Conservation (phyloP, 2,797 vertebrate genomes). For the Lutjanus campechanus region DNA sequence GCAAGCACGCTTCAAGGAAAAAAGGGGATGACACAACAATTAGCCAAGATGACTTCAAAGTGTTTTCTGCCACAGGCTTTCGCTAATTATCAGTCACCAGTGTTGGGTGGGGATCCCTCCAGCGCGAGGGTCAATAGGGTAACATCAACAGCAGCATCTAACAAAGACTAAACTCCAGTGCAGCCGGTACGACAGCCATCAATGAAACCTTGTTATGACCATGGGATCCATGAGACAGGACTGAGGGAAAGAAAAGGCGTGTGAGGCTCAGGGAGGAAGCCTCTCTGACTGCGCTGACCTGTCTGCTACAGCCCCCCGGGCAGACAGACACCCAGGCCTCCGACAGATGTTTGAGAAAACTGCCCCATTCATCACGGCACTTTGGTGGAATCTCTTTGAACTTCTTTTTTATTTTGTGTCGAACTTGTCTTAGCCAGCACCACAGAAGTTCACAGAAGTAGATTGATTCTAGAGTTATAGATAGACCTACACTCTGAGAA, state of each 20-base stretch:
- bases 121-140: slow-evolving; percentile 64
- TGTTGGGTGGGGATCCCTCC: slow-evolving; percentile 63
- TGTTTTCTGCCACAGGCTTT: slow-evolving; percentile 53
- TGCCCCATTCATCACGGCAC: slow-evolving; percentile 72
- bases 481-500: background rate
- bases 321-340: slow-evolving; percentile 65
- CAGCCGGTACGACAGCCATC: slow-evolving; percentile 48
- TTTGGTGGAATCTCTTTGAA: slow-evolving; percentile 78
- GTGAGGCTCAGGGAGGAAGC: slow-evolving; percentile 64
- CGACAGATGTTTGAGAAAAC: slow-evolving; percentile 77
- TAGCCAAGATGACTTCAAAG: slow-evolving; percentile 72
- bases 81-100: slow-evolving; percentile 62
- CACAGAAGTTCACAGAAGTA: slow-evolving; percentile 1
- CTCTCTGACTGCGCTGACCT: slow-evolving; percentile 71
- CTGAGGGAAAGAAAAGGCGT: slow-evolving; percentile 34
- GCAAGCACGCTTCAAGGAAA: slow-evolving; percentile 31
- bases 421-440: slow-evolving; percentile 17
- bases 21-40: slow-evolving; percentile 58
- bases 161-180: slow-evolving; percentile 64
- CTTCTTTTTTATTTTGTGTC: slow-evolving; percentile 36
- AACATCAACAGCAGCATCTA: slow-evolving; percentile 65
- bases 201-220: slow-evolving; percentile 75
- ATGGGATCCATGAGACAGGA: slow-evolving; percentile 53
- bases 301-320: slow-evolving; percentile 60
- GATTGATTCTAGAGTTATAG: background rate